Percentiles rank a stretch among this genome's conserved stretches.
Conservation (phyloP, 2,797 vertebrate genomes). For the Balearica regulorum region DNA sequence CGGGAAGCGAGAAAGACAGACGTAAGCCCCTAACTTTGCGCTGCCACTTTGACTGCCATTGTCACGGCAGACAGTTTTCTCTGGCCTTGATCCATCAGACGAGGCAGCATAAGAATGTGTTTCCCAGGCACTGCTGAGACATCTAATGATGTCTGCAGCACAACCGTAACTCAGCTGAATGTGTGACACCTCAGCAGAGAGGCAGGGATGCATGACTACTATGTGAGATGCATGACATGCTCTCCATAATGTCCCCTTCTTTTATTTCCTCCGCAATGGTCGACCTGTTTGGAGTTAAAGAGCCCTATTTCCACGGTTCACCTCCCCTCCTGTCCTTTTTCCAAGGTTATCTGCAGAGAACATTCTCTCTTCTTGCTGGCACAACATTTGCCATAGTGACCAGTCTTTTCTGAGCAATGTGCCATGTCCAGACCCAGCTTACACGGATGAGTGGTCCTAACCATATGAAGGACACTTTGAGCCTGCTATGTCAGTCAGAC, state of each 20-base stretch:
- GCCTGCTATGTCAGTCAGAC: background rate
- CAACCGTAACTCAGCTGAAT: background rate
- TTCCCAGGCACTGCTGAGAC: background rate
- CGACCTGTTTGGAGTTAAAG: background rate
- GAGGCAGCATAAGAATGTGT: background rate
- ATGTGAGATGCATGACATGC: background rate
- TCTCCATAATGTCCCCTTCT: background rate
- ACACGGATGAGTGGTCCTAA: background rate
- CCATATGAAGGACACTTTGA: background rate
- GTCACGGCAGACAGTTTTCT: background rate
- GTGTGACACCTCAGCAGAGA: background rate
- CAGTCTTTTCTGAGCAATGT: background rate
- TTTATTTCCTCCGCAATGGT: background rate
- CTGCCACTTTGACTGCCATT: background rate
- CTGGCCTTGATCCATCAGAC: background rate
- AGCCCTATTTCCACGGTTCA: background rate
- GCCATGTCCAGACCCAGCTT: background rate
- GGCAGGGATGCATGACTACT: background rate
- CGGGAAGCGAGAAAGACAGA: background rate
- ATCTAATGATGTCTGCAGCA: background rate
- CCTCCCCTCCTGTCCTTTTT: background rate
- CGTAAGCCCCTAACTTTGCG: fast-evolving
- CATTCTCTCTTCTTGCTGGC: background rate
- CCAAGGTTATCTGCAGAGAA: background rate
- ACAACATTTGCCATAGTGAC: background rate